These are phyloP conservation scores for Melipona quadrifasciata DNA, from an alignment of 1,140 invertebrate genomes.

Conservation along the genomic window DNA sequence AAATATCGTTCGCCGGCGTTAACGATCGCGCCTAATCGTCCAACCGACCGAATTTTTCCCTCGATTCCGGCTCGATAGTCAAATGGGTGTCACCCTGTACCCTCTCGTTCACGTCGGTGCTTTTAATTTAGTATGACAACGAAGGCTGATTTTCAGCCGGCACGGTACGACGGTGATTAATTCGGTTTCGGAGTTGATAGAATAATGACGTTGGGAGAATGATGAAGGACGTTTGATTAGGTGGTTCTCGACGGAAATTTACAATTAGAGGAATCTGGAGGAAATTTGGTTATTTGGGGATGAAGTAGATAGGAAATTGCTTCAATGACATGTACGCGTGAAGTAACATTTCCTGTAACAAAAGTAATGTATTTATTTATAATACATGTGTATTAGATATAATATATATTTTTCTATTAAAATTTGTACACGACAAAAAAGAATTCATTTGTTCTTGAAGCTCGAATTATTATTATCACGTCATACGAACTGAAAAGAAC, in stretches of 20 bases:
- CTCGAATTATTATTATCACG: no score
- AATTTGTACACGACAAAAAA: no score
- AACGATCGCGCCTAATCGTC: conserved; percentile 30
- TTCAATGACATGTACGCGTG: background rate
- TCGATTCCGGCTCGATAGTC: conserved; percentile 2
- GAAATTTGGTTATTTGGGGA: background rate
- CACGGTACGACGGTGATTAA: background rate
- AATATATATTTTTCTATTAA: no score
- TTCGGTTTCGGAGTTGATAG: background rate
- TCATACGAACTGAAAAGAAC: no score
- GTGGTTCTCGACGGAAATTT: background rate
- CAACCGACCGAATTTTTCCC: conserved; percentile 3
- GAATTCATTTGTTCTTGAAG: no score
- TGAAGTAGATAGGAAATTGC: background rate
- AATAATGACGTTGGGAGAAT: background rate
- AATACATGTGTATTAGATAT: no score
- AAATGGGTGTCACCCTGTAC: background rate
- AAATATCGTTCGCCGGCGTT: conserved; percentile 8
- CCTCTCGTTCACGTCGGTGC: background rate
- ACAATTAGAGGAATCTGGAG: background rate
- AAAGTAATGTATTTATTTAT: no score
- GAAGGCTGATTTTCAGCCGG: background rate
- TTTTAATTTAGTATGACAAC: background rate
- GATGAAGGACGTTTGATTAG: background rate
- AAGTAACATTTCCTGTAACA: no score